These are phyloP conservation scores for Drosophila arawakana DNA, from an alignment of 1,140 invertebrate genomes.

Conservation along the genomic window DNA sequence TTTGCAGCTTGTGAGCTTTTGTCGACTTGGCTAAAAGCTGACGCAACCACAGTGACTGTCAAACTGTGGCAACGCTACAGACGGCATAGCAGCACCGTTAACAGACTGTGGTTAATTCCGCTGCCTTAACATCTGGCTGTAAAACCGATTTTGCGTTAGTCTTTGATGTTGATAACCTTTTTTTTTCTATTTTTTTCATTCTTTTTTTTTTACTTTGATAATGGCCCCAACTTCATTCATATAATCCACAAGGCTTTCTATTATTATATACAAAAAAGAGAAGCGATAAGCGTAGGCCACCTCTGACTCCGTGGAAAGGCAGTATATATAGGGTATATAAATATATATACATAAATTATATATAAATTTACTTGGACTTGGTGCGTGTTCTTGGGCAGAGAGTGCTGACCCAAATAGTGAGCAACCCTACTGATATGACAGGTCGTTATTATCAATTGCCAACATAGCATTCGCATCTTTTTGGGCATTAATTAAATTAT, in stretches of 20 bases:
- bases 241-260: conserved; percentile 16
- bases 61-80: conserved; percentile 23
- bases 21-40: conserved; percentile 72
- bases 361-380: neutral
- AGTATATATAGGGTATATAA: neutral
- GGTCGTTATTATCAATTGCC: conserved; percentile 37
- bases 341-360: conserved; percentile 14
- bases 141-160: conserved; percentile 8
- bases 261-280: conserved; percentile 1
- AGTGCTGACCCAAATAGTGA: conserved; percentile 49
- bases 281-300: conserved; percentile 26
- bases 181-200: neutral
- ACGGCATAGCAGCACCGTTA: conserved; percentile 7
- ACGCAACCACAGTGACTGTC: neutral
- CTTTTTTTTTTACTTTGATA: neutral
- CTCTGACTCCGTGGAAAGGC: conserved; percentile 27
- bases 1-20: conserved; percentile 30
- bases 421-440: conserved; percentile 34
- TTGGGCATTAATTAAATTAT: conserved; percentile 48
- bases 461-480: conserved; percentile 30
- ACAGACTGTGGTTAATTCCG: conserved; percentile 31
- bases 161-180: conserved; percentile 29
- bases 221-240: conserved; percentile 30
- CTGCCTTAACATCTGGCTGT: conserved; percentile 38
- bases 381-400: conserved; percentile 42